Evolutionary conservation across 1,140 invertebrate genomes (phyloP).

Genomic region (Drosophila sp.): DNA sequence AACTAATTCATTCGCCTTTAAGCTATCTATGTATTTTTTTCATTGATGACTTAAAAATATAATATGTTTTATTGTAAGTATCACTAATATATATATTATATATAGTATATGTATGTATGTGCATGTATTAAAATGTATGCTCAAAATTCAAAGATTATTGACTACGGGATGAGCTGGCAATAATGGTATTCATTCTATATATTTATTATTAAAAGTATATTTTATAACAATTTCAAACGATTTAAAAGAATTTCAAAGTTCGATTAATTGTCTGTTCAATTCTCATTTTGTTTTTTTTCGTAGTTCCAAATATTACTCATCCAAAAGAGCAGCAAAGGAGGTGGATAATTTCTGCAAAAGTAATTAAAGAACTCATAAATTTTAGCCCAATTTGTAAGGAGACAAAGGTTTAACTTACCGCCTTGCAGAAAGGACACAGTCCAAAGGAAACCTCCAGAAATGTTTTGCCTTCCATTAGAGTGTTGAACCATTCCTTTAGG

Average conservation of each 20-base stretch:
- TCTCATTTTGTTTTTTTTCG: no score
- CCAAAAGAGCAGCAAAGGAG: constrained; percentile 66
- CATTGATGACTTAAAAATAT: constrained; percentile 12
- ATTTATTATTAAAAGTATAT: no score
- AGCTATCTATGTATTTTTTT: constrained; percentile 14
- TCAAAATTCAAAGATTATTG: background rate
- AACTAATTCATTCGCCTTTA: constrained; percentile 30
- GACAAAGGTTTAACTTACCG: constrained; percentile 41
- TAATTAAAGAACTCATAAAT: background rate
- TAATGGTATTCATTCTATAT: no score
- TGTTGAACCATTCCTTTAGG: constrained; percentile 77
- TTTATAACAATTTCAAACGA: no score
- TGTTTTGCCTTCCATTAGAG: constrained; percentile 64
- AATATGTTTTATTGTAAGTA: constrained; percentile 15
- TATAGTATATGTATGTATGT: background rate
- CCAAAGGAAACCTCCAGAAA: constrained; percentile 75
- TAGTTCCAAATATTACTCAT: constrained; percentile 24
- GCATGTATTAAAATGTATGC: background rate
- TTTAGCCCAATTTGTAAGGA: no score
- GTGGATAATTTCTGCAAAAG: constrained; percentile 73
- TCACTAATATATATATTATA: background rate
- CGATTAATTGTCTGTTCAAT: no score
- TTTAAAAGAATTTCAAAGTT: no score
- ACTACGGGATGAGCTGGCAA: background rate
- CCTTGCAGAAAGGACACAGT: constrained; percentile 76